Percentiles rank a stretch among this genome's conserved stretches.
Conservation (phyloP, 2,113 vertebrate species). For the Ifrita kowaldi region DNA sequence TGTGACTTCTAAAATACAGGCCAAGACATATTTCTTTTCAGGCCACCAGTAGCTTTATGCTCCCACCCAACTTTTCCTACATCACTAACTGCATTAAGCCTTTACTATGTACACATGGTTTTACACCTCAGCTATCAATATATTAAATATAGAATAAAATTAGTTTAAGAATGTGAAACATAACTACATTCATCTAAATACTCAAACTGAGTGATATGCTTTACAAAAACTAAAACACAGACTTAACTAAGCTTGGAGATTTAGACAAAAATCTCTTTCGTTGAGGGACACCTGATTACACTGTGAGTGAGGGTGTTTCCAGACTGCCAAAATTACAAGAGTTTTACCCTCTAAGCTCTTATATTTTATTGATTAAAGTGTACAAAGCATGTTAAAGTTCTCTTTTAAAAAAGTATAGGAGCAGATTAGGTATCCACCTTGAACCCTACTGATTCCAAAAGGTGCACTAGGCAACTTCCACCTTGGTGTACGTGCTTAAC, state of each 20-base stretch:
- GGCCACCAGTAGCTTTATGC: neutral
- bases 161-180: conserved; percentile 66
- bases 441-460: neutral
- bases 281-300: neutral
- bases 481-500: neutral
- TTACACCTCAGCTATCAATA: conserved; percentile 71
- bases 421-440: neutral
- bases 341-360: conserved; percentile 1
- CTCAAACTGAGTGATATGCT: conserved; percentile 43
- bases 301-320: neutral
- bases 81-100: conserved; percentile 56
- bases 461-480: neutral
- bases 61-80: conserved; percentile 32
- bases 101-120: conserved; percentile 72
- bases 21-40: neutral
- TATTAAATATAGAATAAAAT: conserved; percentile 80
- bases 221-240: conserved; percentile 53
- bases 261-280: conserved; percentile 12
- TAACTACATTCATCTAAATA: conserved; percentile 51
- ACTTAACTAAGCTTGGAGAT: conserved; percentile 2
- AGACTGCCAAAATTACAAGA: neutral
- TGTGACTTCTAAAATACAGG: conserved; percentile 42
- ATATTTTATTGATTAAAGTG: neutral
- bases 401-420: neutral
- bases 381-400: neutral